Evolutionary conservation across 1,140 invertebrate species (phyloP).

Genomic region (Lordiphosa mommai): DNA sequence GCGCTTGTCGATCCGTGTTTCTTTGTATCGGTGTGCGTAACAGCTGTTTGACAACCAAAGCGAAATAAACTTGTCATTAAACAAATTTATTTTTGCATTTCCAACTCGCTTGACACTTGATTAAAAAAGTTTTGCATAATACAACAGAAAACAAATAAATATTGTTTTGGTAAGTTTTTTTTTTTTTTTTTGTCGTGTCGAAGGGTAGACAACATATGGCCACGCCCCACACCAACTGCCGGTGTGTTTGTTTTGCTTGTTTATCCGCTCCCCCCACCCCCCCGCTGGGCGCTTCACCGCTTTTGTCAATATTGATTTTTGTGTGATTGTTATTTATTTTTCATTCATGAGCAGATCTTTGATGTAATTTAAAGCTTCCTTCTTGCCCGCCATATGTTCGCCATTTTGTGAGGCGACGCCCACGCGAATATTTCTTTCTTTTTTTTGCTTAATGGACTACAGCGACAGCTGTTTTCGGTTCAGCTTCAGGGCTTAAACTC

Average conservation of each 20-base stretch:
- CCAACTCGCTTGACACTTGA: constrained; percentile 47
- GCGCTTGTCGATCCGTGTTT: constrained; percentile 21
- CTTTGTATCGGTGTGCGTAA: constrained; percentile 33
- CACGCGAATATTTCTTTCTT: too few relatives aligned
- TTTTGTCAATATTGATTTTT: constrained; percentile 70
- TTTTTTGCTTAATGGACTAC: not conserved
- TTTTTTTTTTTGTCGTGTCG: not conserved
- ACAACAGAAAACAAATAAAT: constrained; percentile 10
- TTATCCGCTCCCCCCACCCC: not conserved
- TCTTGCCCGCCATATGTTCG: constrained; percentile 37
- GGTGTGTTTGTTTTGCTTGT: constrained; percentile 19
- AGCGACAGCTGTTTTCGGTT: constrained; percentile 27
- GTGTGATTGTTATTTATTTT: constrained; percentile 73
- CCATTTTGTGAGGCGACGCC: constrained; percentile 6
- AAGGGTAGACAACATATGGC: constrained; percentile 27
- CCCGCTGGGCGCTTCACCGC: not conserved
- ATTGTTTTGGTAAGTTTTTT: constrained; percentile 33
- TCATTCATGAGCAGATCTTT: constrained; percentile 42
- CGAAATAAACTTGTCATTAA: constrained; percentile 35
- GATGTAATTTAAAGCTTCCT: constrained; percentile 51
- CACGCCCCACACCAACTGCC: not conserved
- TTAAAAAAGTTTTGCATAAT: constrained; percentile 57
- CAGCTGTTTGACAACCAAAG: constrained; percentile 48
- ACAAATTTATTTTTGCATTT: constrained; percentile 12
- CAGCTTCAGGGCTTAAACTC: too few relatives aligned